Conservation (phyloP, 2,113 vertebrate species). For the Festucalex cinctus region DNA sequence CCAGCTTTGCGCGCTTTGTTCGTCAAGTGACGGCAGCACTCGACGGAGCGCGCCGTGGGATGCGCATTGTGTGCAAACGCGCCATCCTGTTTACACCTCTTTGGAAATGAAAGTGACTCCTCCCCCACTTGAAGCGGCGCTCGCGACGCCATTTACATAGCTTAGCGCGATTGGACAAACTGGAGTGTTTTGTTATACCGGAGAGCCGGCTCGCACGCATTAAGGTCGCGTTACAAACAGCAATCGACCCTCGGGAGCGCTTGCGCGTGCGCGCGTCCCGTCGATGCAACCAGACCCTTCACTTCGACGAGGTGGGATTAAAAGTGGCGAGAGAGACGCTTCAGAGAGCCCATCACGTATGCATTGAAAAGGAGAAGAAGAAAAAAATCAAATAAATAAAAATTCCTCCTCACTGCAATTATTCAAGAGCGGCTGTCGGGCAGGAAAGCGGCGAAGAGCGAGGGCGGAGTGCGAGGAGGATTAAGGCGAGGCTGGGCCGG, state of each 20-base stretch:
- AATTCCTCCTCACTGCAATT: conserved; percentile 71
- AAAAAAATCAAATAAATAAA: neutral
- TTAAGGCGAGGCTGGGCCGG: conserved; percentile 50
- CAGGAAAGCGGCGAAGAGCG: conserved; percentile 41
- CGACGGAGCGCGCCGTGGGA: conserved; percentile 42
- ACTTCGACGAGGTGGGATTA: conserved; percentile 66
- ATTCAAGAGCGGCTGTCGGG: conserved; percentile 71
- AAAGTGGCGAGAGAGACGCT: conserved; percentile 42
- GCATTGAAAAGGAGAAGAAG: conserved; percentile 70
- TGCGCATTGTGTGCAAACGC: conserved; percentile 24
- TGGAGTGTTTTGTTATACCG: conserved; percentile 52
- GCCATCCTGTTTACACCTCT: conserved; percentile 46
- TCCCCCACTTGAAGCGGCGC: conserved; percentile 64
- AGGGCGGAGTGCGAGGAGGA: conserved; percentile 51
- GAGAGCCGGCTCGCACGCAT: conserved; percentile 42
- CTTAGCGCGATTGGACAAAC: conserved; percentile 52
- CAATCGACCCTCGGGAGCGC: conserved; percentile 43
- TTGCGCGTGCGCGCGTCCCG: conserved; percentile 24
- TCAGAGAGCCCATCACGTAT: conserved; percentile 73
- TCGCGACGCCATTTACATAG: conserved; percentile 59
- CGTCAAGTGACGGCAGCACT: conserved; percentile 42
- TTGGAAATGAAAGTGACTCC: conserved; percentile 66
- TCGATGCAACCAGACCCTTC: conserved; percentile 51
- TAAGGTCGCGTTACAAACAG: conserved; percentile 59
- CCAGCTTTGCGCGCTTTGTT: conserved; percentile 44